A percentile compares a stretch with the other conserved stretches of the same genome.
These are phyloP conservation scores for Drosophila mulleri DNA, from an alignment of 2,888 invertebrate species.

Conservation along the genomic window DNA sequence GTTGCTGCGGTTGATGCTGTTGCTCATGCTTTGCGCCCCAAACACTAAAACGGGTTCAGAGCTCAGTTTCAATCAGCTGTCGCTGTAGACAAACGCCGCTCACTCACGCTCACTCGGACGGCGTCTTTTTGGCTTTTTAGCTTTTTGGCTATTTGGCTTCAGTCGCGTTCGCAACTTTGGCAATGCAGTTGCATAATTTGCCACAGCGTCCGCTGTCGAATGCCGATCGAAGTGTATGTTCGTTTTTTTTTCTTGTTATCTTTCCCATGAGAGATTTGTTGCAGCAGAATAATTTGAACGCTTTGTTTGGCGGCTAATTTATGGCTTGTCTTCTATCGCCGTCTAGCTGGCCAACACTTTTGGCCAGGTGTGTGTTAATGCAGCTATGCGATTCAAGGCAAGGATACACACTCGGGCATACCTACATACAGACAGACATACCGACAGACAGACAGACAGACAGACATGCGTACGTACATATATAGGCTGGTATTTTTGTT, in stretches of 20 bases:
- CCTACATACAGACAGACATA: slow-evolving; percentile 4
- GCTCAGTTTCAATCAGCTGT: slow-evolving; percentile 61
- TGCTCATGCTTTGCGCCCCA: slow-evolving; percentile 11
- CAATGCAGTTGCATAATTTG: slow-evolving; percentile 65
- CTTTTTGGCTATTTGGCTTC: slow-evolving; percentile 14
- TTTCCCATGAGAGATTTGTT: slow-evolving; percentile 55
- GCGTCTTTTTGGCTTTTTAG: background rate
- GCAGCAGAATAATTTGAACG: slow-evolving; percentile 73
- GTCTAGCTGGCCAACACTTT: slow-evolving; percentile 31
- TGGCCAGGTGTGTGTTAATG: slow-evolving; percentile 21
- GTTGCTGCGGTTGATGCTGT: background rate
- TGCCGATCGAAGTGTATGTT: slow-evolving; percentile 14
- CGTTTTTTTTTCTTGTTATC: slow-evolving; percentile 22
- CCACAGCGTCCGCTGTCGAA: slow-evolving; percentile 21
- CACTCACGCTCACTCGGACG: slow-evolving; percentile 53
- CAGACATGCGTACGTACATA: background rate
- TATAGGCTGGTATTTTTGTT: slow-evolving; percentile 21
- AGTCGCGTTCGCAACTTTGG: slow-evolving; percentile 47
- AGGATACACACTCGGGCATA: slow-evolving; percentile 50
- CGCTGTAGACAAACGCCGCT: slow-evolving; percentile 55
- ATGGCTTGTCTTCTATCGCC: slow-evolving; percentile 38
- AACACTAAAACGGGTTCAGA: slow-evolving; percentile 69
- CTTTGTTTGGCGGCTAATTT: slow-evolving; percentile 63
- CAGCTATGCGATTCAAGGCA: slow-evolving; percentile 60
- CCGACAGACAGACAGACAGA: background rate